phyloP scores from a whole-genome alignment of 2,113 vertebrate genomes.

The Argyrosomus japonicus region DNA sequence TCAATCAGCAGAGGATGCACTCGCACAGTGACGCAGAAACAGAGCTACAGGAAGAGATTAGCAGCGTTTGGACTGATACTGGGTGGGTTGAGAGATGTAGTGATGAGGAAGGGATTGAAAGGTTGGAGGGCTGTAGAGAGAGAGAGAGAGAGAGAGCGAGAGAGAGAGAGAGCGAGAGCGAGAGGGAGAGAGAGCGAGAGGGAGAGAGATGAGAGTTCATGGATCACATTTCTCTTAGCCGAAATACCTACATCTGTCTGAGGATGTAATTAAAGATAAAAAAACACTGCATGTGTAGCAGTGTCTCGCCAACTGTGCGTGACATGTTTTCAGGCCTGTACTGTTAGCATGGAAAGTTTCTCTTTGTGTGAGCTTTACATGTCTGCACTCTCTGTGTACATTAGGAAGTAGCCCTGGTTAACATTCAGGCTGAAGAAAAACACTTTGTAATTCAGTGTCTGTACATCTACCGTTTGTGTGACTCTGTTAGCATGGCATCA shows the following conservation, averaged over 20 bases:
- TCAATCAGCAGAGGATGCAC: constrained; percentile 68
- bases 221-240: no score
- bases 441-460: background rate
- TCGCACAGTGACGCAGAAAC: constrained; percentile 61
- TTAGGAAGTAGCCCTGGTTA: background rate
- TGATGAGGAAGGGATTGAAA: constrained; percentile 31
- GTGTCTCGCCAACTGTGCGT: constrained; percentile 27
- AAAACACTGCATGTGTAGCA: background rate
- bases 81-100: constrained; percentile 45
- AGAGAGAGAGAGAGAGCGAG: background rate
- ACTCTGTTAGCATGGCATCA: background rate
- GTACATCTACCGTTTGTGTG: background rate
- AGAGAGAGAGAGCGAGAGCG: background rate
- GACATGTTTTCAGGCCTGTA: constrained; percentile 26
- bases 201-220: background rate
- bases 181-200: background rate
- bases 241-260: no score
- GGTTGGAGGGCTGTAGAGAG: constrained; percentile 12
- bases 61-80: constrained; percentile 59
- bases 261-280: constrained; percentile 31
- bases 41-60: constrained; percentile 79
- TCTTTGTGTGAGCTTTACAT: background rate
- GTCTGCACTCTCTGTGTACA: constrained; percentile 16
- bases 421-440: background rate
- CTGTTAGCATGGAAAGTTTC: background rate